A percentile compares a stretch with the other conserved stretches of the same genome.
phyloP scores from a whole-genome alignment of 2,113 vertebrate species.

The Mobula birostris region DNA sequence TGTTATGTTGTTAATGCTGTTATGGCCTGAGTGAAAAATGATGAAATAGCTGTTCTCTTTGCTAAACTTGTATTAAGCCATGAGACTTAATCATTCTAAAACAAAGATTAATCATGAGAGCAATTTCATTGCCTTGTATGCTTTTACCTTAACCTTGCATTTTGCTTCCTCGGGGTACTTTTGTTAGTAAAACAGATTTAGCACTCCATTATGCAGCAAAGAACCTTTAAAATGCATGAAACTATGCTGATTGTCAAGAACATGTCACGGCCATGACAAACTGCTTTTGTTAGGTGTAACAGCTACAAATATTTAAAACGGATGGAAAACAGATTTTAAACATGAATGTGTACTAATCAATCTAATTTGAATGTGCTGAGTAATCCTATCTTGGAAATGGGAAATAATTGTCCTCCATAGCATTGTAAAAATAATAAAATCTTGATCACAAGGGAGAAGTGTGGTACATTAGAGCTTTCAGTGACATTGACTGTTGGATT shows the following conservation, averaged over 20 bases:
- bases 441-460: neutral
- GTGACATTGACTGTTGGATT: neutral
- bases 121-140: constrained; percentile 68
- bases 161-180: constrained; percentile 59
- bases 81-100: constrained; percentile 61
- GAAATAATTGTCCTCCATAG: neutral
- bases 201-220: constrained; percentile 32
- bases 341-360: neutral
- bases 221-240: constrained; percentile 60
- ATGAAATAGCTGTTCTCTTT: constrained; percentile 57
- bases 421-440: constrained; percentile 20
- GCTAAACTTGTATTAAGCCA: constrained; percentile 47
- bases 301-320: constrained; percentile 56
- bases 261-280: constrained; percentile 63
- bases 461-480: no score
- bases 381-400: constrained; percentile 7
- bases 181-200: constrained; percentile 51
- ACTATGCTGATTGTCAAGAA: constrained; percentile 58
- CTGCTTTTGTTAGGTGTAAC: constrained; percentile 63
- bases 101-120: constrained; percentile 72
- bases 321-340: constrained; percentile 32
- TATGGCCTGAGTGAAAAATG: constrained; percentile 56
- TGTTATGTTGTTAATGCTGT: constrained; percentile 54
- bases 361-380: constrained; percentile 33
- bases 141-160: constrained; percentile 67